These are phyloP conservation scores for Caenorhabditis auriculariae DNA, from an alignment of 2,888 invertebrate species.

Conservation along the genomic window DNA sequence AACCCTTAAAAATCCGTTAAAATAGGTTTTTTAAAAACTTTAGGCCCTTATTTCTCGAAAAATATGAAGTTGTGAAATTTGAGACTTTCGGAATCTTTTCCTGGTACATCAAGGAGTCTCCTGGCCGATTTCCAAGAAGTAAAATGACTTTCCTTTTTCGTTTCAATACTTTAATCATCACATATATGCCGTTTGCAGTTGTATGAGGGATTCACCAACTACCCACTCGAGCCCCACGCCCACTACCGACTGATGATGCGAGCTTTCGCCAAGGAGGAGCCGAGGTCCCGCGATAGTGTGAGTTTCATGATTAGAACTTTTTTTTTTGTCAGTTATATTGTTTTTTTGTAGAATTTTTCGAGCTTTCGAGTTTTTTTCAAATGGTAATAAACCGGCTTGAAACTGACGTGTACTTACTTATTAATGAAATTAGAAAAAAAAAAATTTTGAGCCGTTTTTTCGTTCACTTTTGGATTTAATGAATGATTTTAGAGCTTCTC, in stretches of 20 bases:
- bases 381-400: too few relatives aligned
- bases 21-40: too few relatives aligned
- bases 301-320: too few relatives aligned
- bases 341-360: background rate
- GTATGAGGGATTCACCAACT: slow-evolving; percentile 57
- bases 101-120: slow-evolving; percentile 5
- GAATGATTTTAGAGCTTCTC: too few relatives aligned
- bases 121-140: slow-evolving; percentile 14
- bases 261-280: slow-evolving; percentile 53
- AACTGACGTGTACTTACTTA: too few relatives aligned
- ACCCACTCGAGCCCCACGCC: slow-evolving; percentile 51
- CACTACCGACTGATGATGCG: slow-evolving; percentile 57
- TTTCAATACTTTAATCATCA: background rate
- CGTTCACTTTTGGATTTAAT: too few relatives aligned
- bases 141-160: background rate
- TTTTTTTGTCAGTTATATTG: slow-evolving; percentile 1
- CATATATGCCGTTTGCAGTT: slow-evolving; percentile 34
- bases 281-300: slow-evolving; percentile 20
- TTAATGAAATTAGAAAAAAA: too few relatives aligned
- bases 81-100: slow-evolving; percentile 21
- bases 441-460: too few relatives aligned
- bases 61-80: too few relatives aligned
- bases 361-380: too few relatives aligned
- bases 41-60: too few relatives aligned
- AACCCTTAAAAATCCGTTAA: too few relatives aligned